These are phyloP conservation scores for Tetramorium simillimum DNA, from an alignment of 1,140 invertebrate species.

Conservation along the genomic window DNA sequence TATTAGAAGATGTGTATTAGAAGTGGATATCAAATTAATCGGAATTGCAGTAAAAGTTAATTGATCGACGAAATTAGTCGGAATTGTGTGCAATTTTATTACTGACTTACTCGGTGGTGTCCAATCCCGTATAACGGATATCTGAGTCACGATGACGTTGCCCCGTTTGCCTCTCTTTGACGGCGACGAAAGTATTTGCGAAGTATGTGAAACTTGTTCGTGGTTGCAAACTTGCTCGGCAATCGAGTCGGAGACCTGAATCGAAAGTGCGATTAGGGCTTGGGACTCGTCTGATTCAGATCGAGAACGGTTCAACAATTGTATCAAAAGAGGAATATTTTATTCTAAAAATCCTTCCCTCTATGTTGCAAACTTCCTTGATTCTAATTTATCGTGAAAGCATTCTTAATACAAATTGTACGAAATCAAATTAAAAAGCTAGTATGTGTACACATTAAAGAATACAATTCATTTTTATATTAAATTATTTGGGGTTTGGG, in stretches of 20 bases:
- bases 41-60: neutral
- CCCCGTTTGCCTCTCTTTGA: neutral
- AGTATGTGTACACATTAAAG: neutral
- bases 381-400: neutral
- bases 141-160: neutral
- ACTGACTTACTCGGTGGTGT: neutral
- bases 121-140: neutral
- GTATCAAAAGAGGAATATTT: neutral
- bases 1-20: neutral
- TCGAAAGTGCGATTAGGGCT: neutral
- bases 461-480: neutral
- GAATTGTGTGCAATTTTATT: neutral
- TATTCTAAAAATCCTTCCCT: neutral
- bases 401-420: neutral
- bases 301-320: neutral
- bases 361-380: neutral
- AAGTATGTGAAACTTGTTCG: slow-evolving; percentile 39
- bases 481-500: too few relatives aligned
- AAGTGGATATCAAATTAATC: neutral
- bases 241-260: neutral
- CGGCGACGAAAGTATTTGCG: neutral
- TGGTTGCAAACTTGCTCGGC: neutral
- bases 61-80: neutral
- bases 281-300: neutral
- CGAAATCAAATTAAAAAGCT: neutral